Evolutionary conservation across 1,140 invertebrate species (phyloP).

Genomic region (Melipona quadrifasciata): DNA sequence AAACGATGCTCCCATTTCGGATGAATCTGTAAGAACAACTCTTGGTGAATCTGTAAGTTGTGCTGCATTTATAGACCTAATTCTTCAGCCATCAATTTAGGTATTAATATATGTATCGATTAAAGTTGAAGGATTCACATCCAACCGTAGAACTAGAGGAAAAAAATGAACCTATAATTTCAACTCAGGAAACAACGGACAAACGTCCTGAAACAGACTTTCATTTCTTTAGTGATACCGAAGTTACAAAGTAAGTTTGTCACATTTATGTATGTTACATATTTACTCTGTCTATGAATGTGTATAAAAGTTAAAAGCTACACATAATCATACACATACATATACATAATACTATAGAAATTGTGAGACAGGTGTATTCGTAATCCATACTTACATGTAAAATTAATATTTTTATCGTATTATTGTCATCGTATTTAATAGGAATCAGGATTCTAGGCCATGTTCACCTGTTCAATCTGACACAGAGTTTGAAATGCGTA

Average conservation of each 20-base stretch:
- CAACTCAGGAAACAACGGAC: conserved; percentile 45
- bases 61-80: background rate
- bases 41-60: conserved; percentile 69
- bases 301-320: background rate
- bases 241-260: conserved; percentile 86
- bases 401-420: conserved; percentile 23
- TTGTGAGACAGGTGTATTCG: background rate
- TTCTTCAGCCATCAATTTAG: background rate
- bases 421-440: conserved; percentile 71
- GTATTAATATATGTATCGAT: conserved; percentile 32
- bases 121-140: conserved; percentile 71
- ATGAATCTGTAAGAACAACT: conserved; percentile 55
- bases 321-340: too few relatives aligned
- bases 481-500: conserved; percentile 94
- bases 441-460: conserved; percentile 86
- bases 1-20: conserved; percentile 56
- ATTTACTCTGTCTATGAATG: background rate
- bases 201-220: conserved; percentile 84
- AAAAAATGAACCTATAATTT: conserved; percentile 55
- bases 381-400: background rate
- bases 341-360: background rate
- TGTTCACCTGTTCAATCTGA: conserved; percentile 95
- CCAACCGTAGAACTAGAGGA: conserved; percentile 68
- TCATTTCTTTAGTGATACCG: conserved; percentile 96
- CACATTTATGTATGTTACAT: background rate